These are phyloP conservation scores for Cirrhinus mrigala DNA, from an alignment of 2,797 vertebrate species.

Conservation along the genomic window DNA sequence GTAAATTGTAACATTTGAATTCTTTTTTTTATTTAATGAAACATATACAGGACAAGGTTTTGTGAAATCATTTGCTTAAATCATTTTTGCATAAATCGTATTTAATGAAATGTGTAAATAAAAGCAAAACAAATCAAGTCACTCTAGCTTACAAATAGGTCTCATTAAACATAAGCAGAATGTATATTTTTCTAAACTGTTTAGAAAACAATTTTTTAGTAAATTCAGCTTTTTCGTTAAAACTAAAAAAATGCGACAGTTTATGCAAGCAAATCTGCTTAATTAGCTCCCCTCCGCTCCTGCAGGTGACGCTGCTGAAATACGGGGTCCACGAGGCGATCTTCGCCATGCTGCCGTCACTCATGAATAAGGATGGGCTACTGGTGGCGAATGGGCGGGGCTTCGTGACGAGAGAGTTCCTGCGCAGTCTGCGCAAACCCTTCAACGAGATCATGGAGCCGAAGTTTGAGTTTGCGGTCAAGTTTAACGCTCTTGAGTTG, in stretches of 20 bases:
- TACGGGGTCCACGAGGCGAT: conserved; percentile 88
- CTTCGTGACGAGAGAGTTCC: conserved; percentile 86
- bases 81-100: no score
- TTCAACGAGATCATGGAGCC: conserved; percentile 91
- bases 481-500: conserved; percentile 87
- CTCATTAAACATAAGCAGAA: background rate
- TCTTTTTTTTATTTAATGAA: no score
- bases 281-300: background rate
- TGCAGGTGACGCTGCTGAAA: conserved; percentile 84
- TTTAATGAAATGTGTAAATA: no score
- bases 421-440: conserved; percentile 84
- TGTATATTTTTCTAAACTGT: background rate
- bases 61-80: background rate
- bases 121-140: no score
- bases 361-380: conserved; percentile 89
- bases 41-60: background rate
- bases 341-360: conserved; percentile 88
- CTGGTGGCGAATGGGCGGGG: conserved; percentile 85
- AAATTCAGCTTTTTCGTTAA: background rate
- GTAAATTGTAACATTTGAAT: no score
- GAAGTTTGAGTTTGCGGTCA: conserved; percentile 90
- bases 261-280: background rate
- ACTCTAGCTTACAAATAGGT: background rate
- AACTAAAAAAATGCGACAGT: no score
- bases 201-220: background rate